Evolutionary conservation across 2,888 invertebrate genomes (phyloP).

Genomic region (Ophonus ardosiacus): DNA sequence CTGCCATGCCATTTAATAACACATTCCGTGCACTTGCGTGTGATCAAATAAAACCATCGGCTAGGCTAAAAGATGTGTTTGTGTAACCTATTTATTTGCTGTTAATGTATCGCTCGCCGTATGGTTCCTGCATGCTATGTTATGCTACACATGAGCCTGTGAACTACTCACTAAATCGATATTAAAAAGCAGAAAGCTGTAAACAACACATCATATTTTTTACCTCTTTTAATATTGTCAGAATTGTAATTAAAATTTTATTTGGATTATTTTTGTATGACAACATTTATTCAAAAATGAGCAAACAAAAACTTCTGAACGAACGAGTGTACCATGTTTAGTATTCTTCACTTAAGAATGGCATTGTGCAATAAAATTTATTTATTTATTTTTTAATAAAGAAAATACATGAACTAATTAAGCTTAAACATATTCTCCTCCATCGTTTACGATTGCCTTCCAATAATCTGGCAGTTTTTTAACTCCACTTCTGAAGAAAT

Average conservation of each 20-base stretch:
- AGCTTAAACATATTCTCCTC: no score
- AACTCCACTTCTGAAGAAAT: no score
- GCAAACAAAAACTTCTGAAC: background rate
- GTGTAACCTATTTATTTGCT: conserved; percentile 59
- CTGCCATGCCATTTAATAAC: conserved; percentile 51
- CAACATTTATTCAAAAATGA: background rate
- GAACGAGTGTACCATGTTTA: background rate
- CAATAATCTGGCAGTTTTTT: no score
- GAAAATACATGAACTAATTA: no score
- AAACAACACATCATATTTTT: conserved; percentile 43
- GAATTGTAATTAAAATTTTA: conserved; percentile 40
- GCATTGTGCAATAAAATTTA: no score
- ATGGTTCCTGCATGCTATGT: conserved; percentile 35
- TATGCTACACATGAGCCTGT: conserved; percentile 24
- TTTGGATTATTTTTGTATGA: conserved; percentile 20
- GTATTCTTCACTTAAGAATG: no score
- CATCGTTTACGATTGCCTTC: no score
- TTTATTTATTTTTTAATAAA: no score
- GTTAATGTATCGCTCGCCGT: conserved; percentile 38
- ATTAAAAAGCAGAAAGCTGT: conserved; percentile 35
- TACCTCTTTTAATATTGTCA: conserved; percentile 42
- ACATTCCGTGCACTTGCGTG: conserved; percentile 58
- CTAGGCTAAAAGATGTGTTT: conserved; percentile 61
- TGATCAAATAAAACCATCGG: conserved; percentile 52
- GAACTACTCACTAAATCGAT: conserved; percentile 41